Base-by-base conservation (phyloP, 2,113 vertebrate genomes). In the Corydoras maculifer region DNA sequence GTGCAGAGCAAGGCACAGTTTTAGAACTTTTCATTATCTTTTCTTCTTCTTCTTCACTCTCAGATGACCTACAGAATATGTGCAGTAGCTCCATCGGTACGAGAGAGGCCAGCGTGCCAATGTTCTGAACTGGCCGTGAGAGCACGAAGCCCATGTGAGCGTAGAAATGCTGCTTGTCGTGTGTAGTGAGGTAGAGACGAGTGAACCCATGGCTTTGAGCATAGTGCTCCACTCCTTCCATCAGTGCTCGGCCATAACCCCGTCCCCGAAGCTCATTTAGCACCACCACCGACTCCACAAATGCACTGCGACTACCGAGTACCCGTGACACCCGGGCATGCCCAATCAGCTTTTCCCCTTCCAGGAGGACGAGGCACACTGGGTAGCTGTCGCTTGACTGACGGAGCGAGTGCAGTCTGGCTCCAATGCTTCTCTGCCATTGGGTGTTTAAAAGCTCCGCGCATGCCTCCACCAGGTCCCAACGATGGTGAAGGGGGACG, bases 211-310 rank as follows among this genome's bases (percentile, higher is more conserved):
- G 82, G 18, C 70, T 75, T 15, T 32, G 86, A 5, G 94, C 91
- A 50, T 94, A 98, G 9, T 1, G 76, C 82, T 98, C 95, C 0
- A 91, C 84, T 73, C 89, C 90, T 72, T 94, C 91, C 95, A 98
- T 97, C 78, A 99, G 84, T 32, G 58, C 82, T 30, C 95, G 88
- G 0, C 95, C 95, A 0, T 93, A 93, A 75, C 95, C 97, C 72
- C 81, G 88, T 30, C 97, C 97, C 60, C 95, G 87, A 68, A 94
- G 84, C 0, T 82, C 86, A 69, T 73, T 81, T 18, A 91, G 86
- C 70, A 99, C 91, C 29, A 99, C 94, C 54, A 98, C 94, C 0
- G 96, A 94, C 86, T 99, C 95, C 25, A 98, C 86, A 0, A 98
- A 93, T 29, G 98, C 91, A 82, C 91, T 90, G 3, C 43, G 31